Evolutionary conservation across 2,888 invertebrate species (phyloP), one percentile per base, ranked within the genome.

Genomic region (Nomada hirtipes): DNA sequence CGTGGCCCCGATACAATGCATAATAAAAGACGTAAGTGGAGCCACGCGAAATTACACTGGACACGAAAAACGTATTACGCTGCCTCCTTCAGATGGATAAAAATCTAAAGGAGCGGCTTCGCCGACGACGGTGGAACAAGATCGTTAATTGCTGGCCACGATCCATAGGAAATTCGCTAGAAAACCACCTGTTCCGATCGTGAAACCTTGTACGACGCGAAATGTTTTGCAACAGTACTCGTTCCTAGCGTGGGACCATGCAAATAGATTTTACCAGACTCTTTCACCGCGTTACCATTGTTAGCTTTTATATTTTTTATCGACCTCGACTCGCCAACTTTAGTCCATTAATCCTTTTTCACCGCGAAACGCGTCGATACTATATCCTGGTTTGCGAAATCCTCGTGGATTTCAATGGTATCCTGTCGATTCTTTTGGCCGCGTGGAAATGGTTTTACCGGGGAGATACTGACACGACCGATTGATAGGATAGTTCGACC

Each of bases 171-270:
- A 86, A 75, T 85, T 84, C 64, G 63, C 59, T 42, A 60, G 29
- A 47, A 65, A 76, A 76, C 71, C 84, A 86, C 84, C 85, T 86
- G 86, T 76, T 77, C 57, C 72, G 50, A 83, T 73, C 78, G 55
- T 61, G 84, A 67, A 65, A 74, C 47, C 73, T 67, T 57, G 29
- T 42, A 73, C 57, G 47, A 13, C 10, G 60, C 64, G 50, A 76
- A 36, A 50, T 47, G 85, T 90, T 90, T 85, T 77, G 84, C 80
- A 87, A 88, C 79, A 60, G 74, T 79, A 26, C 67, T 42, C 42
- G 82, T 83, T 77, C 84, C 82, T 76, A 87, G 82, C 85, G 87
- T 89, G 88, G 75, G 88, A 87, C 63, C 79, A 82, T 80, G 72
- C 77, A 79, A 71, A 79, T 77, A 64, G 64, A 82, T 78, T 87